Base-by-base conservation (phyloP, 1,140 invertebrate species). In the Hestina assimilis region DNA sequence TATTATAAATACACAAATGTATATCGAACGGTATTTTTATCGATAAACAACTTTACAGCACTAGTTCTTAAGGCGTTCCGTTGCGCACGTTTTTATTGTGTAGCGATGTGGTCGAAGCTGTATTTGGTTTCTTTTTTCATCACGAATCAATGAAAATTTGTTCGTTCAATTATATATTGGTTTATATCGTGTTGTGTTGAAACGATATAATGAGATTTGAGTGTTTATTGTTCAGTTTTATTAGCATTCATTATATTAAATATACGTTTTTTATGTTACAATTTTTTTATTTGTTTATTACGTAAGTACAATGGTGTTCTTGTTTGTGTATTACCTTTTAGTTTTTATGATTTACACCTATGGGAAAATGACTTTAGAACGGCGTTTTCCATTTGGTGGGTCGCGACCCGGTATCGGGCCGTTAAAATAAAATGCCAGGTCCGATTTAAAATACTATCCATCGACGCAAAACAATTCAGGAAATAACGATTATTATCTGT, bases 121-220 rank as follows among this genome's bases (percentile, higher is more conserved):
- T 83, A 83, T 86, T 79, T 78, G 75, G 63, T 71, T 71, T 85
- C 83, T 84, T 86, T 84, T 83, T 81, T 71, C 82, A 83, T 75
- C 84, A 87, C 84, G 81, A 84, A 77, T 85, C 80, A 84, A 84
- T 84, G 84, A 74, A 75, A 82, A 85, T 87, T 83, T 80, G 80
- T 85, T 75, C 71, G 48, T 69, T 70, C 82, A 87, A 87, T 87
- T 87, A 85, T 79, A 63, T 67, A 66, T 54, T 73, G 45, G 48
- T 69, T 64, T 63, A 63, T 73, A 66, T 60, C 33, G 33, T 45
- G 52, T 38, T 46, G 42, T 43, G 52, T 38, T 61, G 28, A 28
- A 20, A 43, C 26, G 28, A 35, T 61, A 54, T 54, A 51, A 63
- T 63, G 56, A 45, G 23, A 45, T 61, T 31, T 50, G 45, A 31